Evolutionary conservation across 2,888 invertebrate genomes (phyloP), one percentile per base, ranked within the genome.

Genomic region (Pheosia gnoma): DNA sequence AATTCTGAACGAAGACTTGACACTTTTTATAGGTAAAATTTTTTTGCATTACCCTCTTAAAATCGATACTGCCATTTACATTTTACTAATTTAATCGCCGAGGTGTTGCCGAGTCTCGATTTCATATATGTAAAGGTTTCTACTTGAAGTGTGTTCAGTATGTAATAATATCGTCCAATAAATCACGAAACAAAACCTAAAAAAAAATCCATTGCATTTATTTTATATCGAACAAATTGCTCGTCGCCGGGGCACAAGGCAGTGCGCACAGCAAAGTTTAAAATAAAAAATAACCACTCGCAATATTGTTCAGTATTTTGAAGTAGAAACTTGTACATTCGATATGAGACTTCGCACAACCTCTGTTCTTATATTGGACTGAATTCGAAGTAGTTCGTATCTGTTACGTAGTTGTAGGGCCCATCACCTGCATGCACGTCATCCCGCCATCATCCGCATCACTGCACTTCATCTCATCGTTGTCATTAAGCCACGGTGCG

Each of bases 381-480:
- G 89, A 89, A 79, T 82, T 81, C 79, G 79, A 74, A 74, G 72
- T 74, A 71, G 70, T 75, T 85, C 82, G 79, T 83, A 81, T 83
- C 82, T 86, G 87, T 89, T 87, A 81, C 82, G 80, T 90, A 90
- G 85, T 88, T 82, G 74, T 76, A 82, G 83, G 79, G 68, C 77
- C 79, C 78, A 78, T 80, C 81, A 77, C 77, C 75, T 71, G 71
- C 69, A 72, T 71, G 71, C 69, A 72, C 74, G 63, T 84, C 83
- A 81, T 84, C 83, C 83, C 83, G 85, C 84, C 81, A 82, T 89
- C 89, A 88, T 91, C 92, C 92, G 91, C 93, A 92, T 93, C 93
- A 92, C 91, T 86, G 82, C 90, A 89, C 86, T 77, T 89, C 90
- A 91, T 88, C 81, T 77, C 84, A 87, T 88, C 81, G 78, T 83